These are phyloP conservation scores for Malachius bipustulatus DNA, from an alignment of 2,888 invertebrate genomes.

Conservation along the genomic window DNA sequence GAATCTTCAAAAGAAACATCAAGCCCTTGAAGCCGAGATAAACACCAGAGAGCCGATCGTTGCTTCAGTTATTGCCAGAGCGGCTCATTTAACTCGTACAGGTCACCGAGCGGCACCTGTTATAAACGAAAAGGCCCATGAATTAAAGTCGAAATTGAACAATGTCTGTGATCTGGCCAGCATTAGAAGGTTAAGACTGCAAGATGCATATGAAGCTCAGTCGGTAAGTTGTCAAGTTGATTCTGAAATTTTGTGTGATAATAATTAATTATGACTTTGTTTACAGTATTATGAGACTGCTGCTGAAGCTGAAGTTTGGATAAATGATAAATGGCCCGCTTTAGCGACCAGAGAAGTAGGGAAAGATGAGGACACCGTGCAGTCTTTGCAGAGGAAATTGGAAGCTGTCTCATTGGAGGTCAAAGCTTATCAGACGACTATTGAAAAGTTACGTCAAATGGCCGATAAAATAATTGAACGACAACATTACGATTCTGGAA, in stretches of 20 bases:
- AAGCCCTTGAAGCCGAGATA: constrained; percentile 80
- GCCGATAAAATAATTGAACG: constrained; percentile 57
- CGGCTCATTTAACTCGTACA: constrained; percentile 65
- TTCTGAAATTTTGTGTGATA: too few species aligned
- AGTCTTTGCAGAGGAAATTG: constrained; percentile 68
- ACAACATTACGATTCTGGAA: constrained; percentile 68
- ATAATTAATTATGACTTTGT: constrained; percentile 13
- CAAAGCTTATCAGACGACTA: constrained; percentile 58
- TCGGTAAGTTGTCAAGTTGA: constrained; percentile 48
- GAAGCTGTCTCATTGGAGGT: constrained; percentile 76
- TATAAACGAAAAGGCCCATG: constrained; percentile 55
- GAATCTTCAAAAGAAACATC: constrained; percentile 86
- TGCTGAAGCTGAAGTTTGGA: constrained; percentile 86
- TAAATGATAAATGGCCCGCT: constrained; percentile 69
- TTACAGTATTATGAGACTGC: constrained; percentile 80
- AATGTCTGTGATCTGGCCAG: constrained; percentile 62
- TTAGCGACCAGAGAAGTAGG: constrained; percentile 70
- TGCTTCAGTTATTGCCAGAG: constrained; percentile 58
- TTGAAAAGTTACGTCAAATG: constrained; percentile 57
- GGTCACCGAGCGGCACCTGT: constrained; percentile 75
- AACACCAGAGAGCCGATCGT: constrained; percentile 78
- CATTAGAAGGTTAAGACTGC: constrained; percentile 56
- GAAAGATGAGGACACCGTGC: constrained; percentile 85
- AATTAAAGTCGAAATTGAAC: constrained; percentile 56
- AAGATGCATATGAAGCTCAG: constrained; percentile 75